phyloP scores from a whole-genome alignment of 2,797 vertebrate species.

The Ciconia nigra region DNA sequence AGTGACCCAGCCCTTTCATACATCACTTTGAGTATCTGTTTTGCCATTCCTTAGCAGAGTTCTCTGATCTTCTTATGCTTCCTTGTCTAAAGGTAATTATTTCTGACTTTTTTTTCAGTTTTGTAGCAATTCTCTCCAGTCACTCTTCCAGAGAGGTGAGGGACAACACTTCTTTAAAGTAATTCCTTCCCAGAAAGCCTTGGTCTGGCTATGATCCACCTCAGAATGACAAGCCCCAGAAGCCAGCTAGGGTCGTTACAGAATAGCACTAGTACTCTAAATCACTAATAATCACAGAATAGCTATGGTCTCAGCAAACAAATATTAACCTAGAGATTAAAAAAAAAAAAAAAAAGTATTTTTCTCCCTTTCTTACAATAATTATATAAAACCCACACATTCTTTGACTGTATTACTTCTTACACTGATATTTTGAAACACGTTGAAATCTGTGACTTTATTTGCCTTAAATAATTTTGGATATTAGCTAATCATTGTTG shows the following conservation, averaged over 20 bases:
- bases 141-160: background rate
- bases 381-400: background rate
- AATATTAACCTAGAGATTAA: background rate
- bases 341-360: background rate
- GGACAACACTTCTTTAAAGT: background rate
- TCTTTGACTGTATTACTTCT: background rate
- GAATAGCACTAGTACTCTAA: background rate
- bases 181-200: background rate
- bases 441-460: background rate
- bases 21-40: background rate
- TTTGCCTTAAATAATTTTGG: background rate
- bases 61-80: background rate
- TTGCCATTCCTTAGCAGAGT: background rate
- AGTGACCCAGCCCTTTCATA: rapidly evolving
- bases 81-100: background rate
- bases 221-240: background rate
- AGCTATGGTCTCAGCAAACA: background rate
- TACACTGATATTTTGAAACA: background rate
- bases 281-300: background rate
- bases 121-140: background rate
- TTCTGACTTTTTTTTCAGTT: background rate
- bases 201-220: background rate
- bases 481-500: background rate
- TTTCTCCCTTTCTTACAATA: background rate
- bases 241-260: background rate